A percentile compares a stretch with the other conserved stretches of the same genome.
Conservation (phyloP, 2,888 invertebrate genomes). For the Ichneumoninae sp. region DNA sequence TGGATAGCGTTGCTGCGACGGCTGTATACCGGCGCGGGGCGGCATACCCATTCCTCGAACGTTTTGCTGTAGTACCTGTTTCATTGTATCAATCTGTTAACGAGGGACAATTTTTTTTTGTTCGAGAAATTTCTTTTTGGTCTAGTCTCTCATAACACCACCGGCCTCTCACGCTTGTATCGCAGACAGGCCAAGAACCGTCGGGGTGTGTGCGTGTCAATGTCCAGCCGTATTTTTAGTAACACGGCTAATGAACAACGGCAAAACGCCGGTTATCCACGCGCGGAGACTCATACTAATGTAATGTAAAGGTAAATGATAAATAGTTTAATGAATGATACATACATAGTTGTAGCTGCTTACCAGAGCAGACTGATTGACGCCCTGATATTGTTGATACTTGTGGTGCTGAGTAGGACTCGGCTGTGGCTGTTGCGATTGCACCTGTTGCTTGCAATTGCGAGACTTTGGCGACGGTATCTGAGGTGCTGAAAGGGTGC, state of each 20-base stretch:
- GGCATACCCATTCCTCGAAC: slow-evolving; percentile 83
- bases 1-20: slow-evolving; percentile 83
- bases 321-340: slow-evolving; percentile 81
- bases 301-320: slow-evolving; percentile 66
- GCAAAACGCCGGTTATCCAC: slow-evolving; percentile 16
- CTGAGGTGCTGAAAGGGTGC: slow-evolving; percentile 84
- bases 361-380: slow-evolving; percentile 84
- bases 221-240: slow-evolving; percentile 4
- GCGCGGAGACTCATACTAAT: slow-evolving; percentile 39
- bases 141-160: slow-evolving; percentile 4
- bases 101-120: neutral
- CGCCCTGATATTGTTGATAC: slow-evolving; percentile 85
- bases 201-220: neutral
- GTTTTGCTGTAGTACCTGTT: slow-evolving; percentile 81
- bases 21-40: slow-evolving; percentile 81
- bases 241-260: slow-evolving; percentile 33
- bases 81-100: slow-evolving; percentile 23
- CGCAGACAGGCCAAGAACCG: slow-evolving; percentile 19
- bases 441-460: slow-evolving; percentile 85
- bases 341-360: slow-evolving; percentile 83
- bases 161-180: slow-evolving; percentile 42
- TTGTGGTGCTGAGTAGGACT: slow-evolving; percentile 87
- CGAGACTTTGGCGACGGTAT: slow-evolving; percentile 87
- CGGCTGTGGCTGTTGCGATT: slow-evolving; percentile 85
- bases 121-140: neutral